These are phyloP conservation scores for Pseudoips prasinana DNA, from an alignment of 2,888 invertebrate genomes.

Conservation along the genomic window DNA sequence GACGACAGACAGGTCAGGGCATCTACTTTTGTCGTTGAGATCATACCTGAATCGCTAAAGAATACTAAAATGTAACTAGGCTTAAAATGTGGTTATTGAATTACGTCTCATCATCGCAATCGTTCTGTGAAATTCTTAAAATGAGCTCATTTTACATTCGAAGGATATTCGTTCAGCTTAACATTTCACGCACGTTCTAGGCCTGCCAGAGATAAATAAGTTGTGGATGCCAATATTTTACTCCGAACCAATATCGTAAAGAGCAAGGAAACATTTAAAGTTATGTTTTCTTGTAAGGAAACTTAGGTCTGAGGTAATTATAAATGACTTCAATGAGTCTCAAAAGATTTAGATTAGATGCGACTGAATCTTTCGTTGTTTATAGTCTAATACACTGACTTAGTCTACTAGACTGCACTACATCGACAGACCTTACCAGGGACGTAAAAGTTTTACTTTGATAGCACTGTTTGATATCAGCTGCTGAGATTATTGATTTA, in stretches of 20 bases:
- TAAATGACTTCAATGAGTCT: too few species aligned
- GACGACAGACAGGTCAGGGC: too few species aligned
- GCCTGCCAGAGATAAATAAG: conserved; percentile 66
- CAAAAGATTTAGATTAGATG: background rate
- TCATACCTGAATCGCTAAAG: too few species aligned
- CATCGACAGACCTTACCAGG: too few species aligned
- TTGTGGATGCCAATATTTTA: conserved; percentile 64
- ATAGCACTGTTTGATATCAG: too few species aligned
- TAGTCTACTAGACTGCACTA: background rate
- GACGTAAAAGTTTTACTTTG: too few species aligned
- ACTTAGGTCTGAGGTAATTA: conserved; percentile 7
- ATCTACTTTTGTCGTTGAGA: too few species aligned
- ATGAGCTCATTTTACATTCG: conserved; percentile 56
- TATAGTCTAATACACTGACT: background rate
- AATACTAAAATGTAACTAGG: too few species aligned
- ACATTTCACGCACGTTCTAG: conserved; percentile 61
- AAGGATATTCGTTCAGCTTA: conserved; percentile 45
- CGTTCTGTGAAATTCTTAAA: conserved; percentile 42
- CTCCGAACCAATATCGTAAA: conserved; percentile 69
- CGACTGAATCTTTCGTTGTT: background rate
- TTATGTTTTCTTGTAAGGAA: conserved; percentile 25
- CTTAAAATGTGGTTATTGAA: conserved; percentile 33
- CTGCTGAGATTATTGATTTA: too few species aligned
- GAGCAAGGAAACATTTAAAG: conserved; percentile 52
- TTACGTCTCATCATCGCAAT: conserved; percentile 37